Conservation (phyloP, 2,113 vertebrate species). For the Plotosus lineatus region DNA sequence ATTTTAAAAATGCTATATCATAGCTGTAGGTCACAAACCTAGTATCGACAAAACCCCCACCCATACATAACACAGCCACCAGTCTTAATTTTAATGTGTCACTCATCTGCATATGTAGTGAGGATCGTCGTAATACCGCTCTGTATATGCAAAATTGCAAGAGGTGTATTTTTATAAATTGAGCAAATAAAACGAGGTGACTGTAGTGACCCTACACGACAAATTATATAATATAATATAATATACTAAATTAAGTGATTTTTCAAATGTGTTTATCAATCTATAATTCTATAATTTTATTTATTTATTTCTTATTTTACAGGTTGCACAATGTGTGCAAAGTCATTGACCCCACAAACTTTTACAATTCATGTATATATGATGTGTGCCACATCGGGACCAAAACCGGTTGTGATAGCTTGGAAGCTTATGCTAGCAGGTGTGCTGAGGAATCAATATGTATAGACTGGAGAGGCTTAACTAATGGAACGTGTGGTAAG, state of each 20-base stretch:
- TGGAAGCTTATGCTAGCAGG: conserved; percentile 77
- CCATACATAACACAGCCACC: not conserved
- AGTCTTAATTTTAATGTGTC: not conserved
- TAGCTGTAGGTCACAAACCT: not conserved
- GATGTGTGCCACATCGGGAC: conserved; percentile 71
- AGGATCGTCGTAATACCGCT: not conserved
- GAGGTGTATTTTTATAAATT: not conserved
- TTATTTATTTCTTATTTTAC: conserved; percentile 42
- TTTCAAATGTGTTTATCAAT: not conserved
- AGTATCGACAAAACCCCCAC: not conserved
- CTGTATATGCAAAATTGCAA: not conserved
- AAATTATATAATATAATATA: not conserved
- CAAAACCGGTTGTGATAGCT: conserved; percentile 68
- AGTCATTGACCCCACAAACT: conserved; percentile 61
- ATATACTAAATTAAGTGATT: not conserved
- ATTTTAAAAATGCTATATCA: too few species aligned
- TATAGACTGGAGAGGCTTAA: conserved; percentile 79
- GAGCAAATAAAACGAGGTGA: not conserved
- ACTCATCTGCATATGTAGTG: not conserved
- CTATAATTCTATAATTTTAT: not conserved
- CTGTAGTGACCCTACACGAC: not conserved
- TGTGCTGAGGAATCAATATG: conserved; percentile 77
- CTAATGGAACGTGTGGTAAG: conserved; percentile 76
- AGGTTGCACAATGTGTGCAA: conserved; percentile 80
- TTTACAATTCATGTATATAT: conserved; percentile 77